These are phyloP conservation scores for Actinernus sp. DNA, from an alignment of 92 coral and sea anemone species.

Conservation along the genomic window DNA sequence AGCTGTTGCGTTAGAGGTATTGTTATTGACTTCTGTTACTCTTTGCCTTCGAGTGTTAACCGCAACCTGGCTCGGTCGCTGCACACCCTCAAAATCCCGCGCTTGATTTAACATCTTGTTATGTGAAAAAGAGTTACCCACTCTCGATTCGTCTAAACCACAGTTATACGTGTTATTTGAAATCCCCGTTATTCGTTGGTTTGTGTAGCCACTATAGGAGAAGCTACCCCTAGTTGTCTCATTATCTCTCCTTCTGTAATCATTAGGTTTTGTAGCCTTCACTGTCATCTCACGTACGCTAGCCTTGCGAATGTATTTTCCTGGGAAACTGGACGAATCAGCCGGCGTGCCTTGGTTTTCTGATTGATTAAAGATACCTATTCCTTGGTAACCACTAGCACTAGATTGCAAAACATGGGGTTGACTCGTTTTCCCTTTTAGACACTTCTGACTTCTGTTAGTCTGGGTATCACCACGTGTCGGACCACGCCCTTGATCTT, in stretches of 20 bases:
- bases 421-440: too few species aligned
- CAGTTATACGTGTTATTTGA: neutral
- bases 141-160: too few species aligned
- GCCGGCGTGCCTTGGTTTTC: neutral
- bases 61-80: too few species aligned
- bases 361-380: neutral
- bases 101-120: too few species aligned
- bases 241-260: neutral
- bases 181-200: neutral
- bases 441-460: too few species aligned
- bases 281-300: neutral
- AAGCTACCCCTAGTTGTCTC: neutral
- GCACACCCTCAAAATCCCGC: too few species aligned
- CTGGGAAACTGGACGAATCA: neutral
- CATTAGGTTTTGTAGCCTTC: neutral
- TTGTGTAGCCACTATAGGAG: neutral
- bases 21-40: neutral
- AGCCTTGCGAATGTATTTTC: neutral
- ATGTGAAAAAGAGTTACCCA: too few species aligned
- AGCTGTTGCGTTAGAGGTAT: neutral
- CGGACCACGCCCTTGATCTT: neutral
- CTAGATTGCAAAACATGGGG: neutral
- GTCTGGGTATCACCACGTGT: too few species aligned
- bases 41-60: too few species aligned
- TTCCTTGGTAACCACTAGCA: neutral